These are phyloP conservation scores for Oenanthe oenanthe DNA, from an alignment of 2,113 vertebrate genomes.

Conservation along the genomic window DNA sequence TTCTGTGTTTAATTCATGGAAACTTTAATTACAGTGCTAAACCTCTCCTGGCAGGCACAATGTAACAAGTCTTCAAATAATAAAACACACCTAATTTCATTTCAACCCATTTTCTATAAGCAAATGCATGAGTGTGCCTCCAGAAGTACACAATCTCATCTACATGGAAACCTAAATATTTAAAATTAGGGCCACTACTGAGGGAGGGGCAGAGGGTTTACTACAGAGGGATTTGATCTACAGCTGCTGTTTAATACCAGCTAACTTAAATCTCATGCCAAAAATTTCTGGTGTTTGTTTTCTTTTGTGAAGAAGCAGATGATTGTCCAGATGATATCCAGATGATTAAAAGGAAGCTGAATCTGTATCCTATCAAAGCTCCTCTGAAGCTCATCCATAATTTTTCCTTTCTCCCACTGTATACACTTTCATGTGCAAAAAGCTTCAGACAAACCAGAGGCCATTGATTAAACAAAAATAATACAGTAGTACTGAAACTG, in stretches of 20 bases:
- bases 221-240: slow-evolving; percentile 19
- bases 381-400: slow-evolving; percentile 33
- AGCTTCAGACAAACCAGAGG: background rate
- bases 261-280: slow-evolving; percentile 24
- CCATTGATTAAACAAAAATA: background rate
- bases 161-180: slow-evolving; percentile 55
- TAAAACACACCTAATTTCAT: slow-evolving; percentile 46
- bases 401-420: background rate
- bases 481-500: background rate
- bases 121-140: slow-evolving; percentile 6
- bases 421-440: slow-evolving; percentile 10
- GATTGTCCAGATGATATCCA: slow-evolving; percentile 54
- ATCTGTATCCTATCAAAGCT: slow-evolving; percentile 29
- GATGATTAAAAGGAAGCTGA: slow-evolving; percentile 38
- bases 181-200: slow-evolving; percentile 3
- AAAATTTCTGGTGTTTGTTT: slow-evolving; percentile 51
- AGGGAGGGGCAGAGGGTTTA: background rate
- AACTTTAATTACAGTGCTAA: slow-evolving; percentile 3
- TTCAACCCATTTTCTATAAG: slow-evolving; percentile 7
- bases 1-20: slow-evolving; percentile 32
- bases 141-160: slow-evolving; percentile 2
- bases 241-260: slow-evolving; percentile 44
- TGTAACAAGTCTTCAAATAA: slow-evolving; percentile 36
- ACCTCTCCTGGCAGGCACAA: slow-evolving; percentile 14
- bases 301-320: slow-evolving; percentile 38